Conservation (phyloP, 1,140 invertebrate species). For the Drosophila nebulosa region DNA sequence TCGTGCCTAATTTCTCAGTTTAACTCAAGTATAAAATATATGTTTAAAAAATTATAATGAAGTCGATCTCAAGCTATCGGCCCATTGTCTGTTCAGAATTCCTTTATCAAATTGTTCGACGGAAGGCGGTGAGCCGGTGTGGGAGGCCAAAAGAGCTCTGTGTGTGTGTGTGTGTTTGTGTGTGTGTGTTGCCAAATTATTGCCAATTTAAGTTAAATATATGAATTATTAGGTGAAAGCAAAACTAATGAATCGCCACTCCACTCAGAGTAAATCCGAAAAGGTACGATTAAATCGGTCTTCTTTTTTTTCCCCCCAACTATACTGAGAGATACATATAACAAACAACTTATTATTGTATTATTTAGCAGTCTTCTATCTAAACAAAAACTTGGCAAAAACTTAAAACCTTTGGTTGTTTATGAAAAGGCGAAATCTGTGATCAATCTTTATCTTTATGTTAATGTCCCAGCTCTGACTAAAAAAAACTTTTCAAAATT, state of each 20-base stretch:
- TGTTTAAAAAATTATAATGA: conserved; percentile 72
- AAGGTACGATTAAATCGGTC: neutral
- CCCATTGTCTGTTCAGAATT: conserved; percentile 34
- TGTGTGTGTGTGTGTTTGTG: neutral
- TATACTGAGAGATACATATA: too few relatives aligned
- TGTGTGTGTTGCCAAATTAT: conserved; percentile 38
- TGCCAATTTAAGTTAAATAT: conserved; percentile 50
- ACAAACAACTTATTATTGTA: too few relatives aligned
- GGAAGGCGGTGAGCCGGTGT: neutral
- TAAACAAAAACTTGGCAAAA: too few relatives aligned
- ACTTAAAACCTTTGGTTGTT: too few relatives aligned
- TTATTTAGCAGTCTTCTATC: too few relatives aligned
- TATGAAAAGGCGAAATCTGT: too few relatives aligned
- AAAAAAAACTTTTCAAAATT: too few relatives aligned
- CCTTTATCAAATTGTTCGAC: neutral
- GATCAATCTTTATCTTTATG: too few relatives aligned
- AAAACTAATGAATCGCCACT: conserved; percentile 27
- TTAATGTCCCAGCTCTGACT: too few relatives aligned
- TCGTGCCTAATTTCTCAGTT: conserved; percentile 77
- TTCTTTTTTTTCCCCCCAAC: too few relatives aligned
- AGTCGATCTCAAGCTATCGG: conserved; percentile 37
- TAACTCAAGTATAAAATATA: conserved; percentile 73
- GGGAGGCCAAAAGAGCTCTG: too few relatives aligned
- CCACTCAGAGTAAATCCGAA: neutral
- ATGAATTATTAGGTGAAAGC: conserved; percentile 42